Evolutionary conservation across 2,797 vertebrate genomes (phyloP).

Genomic region (Falco naumanni): DNA sequence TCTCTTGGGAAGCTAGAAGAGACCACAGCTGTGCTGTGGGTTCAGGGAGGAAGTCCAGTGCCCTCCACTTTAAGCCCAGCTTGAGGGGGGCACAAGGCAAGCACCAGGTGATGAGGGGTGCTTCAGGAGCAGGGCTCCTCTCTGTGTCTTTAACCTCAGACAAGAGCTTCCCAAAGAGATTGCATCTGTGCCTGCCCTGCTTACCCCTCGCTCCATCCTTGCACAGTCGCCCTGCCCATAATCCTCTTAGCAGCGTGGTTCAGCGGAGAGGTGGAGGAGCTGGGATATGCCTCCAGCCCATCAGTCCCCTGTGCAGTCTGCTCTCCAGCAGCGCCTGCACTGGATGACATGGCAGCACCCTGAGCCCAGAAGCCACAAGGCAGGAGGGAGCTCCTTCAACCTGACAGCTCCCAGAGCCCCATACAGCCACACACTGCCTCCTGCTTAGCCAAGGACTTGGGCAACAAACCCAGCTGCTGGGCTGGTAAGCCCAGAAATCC

Average conservation of each 20-base stretch:
- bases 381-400: background rate
- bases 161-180: background rate
- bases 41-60: background rate
- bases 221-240: background rate
- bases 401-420: background rate
- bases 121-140: background rate
- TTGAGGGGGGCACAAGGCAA: background rate
- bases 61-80: background rate
- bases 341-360: background rate
- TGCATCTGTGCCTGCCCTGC: background rate
- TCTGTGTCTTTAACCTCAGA: background rate
- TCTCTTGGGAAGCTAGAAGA: background rate
- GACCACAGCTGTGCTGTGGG: background rate
- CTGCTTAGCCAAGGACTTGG: rapidly evolving
- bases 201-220: background rate
- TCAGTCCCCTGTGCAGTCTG: background rate
- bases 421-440: background rate
- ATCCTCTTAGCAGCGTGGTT: background rate
- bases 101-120: background rate
- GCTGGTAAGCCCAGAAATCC: background rate
- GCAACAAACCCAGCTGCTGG: background rate
- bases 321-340: background rate
- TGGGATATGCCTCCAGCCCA: rapidly evolving
- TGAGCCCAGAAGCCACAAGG: background rate
- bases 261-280: background rate